phyloP scores from a whole-genome alignment of 2,113 vertebrate species.

The Rutilus rutilus region DNA sequence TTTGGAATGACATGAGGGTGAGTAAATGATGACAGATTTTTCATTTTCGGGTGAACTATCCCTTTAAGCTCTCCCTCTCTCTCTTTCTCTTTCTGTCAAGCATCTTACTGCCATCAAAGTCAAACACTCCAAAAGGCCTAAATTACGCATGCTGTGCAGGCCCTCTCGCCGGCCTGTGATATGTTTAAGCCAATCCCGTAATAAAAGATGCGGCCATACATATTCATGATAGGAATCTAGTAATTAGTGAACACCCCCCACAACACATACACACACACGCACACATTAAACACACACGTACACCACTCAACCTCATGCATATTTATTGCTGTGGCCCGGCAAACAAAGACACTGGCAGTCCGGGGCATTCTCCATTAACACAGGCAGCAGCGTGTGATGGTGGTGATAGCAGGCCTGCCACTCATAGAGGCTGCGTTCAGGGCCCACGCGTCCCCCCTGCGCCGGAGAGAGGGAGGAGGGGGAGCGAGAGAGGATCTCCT shows the following conservation, averaged over 20 bases:
- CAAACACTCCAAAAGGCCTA: conserved; percentile 57
- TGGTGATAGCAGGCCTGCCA: conserved; percentile 74
- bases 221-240: conserved; percentile 85
- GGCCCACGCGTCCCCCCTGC: conserved; percentile 33
- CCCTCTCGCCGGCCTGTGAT: conserved; percentile 64
- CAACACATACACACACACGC: conserved; percentile 52
- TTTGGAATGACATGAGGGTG: background rate
- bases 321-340: conserved; percentile 76
- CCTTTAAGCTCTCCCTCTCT: conserved; percentile 36
- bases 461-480: conserved; percentile 34
- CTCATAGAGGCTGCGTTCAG: conserved; percentile 67
- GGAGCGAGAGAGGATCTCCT: conserved; percentile 42
- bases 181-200: conserved; percentile 78
- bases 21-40: background rate
- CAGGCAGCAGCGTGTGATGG: conserved; percentile 77
- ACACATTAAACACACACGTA: conserved; percentile 51
- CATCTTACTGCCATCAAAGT: conserved; percentile 71
- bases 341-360: conserved; percentile 80
- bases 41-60: conserved; percentile 30
- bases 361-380: conserved; percentile 81
- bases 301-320: conserved; percentile 75
- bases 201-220: conserved; percentile 83
- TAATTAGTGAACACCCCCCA: conserved; percentile 79
- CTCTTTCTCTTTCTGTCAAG: conserved; percentile 29
- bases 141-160: conserved; percentile 54